phyloP scores from a whole-genome alignment of 2,113 vertebrate species.

The Eretmochelys imbricata region DNA sequence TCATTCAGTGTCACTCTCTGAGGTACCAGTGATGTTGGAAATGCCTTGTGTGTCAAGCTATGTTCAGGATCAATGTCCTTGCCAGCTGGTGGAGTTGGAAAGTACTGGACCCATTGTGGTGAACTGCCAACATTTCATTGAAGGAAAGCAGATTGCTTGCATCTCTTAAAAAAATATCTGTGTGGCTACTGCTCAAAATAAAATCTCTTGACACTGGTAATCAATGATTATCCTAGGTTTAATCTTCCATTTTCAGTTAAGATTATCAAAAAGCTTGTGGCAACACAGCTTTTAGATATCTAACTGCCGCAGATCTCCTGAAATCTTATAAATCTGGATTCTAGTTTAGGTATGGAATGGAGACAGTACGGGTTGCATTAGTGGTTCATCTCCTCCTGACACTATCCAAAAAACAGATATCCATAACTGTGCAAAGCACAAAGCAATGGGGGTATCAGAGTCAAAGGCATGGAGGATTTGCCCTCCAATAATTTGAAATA shows the following conservation, averaged over 20 bases:
- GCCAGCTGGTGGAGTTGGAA: accelerated
- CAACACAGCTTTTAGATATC: not conserved
- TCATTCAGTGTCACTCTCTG: not conserved
- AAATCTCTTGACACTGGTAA: not conserved
- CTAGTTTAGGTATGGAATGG: not conserved
- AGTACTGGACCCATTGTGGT: not conserved
- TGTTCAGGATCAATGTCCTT: not conserved
- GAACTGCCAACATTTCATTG: accelerated
- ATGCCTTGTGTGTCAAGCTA: accelerated
- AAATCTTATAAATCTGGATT: not conserved
- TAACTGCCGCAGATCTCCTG: not conserved
- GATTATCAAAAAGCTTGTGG: not conserved
- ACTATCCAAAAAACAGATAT: not conserved
- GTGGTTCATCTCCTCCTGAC: not conserved
- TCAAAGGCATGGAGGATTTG: not conserved
- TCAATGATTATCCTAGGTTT: not conserved
- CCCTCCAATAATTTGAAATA: not conserved
- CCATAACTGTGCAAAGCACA: not conserved
- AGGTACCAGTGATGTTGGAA: not conserved
- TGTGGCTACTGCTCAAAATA: not conserved
- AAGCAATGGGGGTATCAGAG: not conserved
- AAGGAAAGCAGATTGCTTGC: accelerated
- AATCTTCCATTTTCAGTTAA: accelerated
- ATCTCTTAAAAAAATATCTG: not conserved
- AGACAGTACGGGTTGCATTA: not conserved